phyloP scores from a whole-genome alignment of 2,797 vertebrate genomes.

The Cossypha niveicapilla region DNA sequence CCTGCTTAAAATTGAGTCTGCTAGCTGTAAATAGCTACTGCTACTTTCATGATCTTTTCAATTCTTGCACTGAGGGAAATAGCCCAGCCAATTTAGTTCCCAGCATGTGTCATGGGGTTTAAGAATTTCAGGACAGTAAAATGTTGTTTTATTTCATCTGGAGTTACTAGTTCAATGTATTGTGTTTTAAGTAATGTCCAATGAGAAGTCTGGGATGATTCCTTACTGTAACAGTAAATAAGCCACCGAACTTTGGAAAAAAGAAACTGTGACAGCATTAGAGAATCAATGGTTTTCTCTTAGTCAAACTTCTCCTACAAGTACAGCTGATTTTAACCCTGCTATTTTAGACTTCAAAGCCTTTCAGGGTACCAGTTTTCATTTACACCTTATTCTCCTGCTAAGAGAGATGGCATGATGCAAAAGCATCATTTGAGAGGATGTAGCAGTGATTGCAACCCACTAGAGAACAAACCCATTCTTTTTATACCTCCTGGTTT shows the following conservation, averaged over 20 bases:
- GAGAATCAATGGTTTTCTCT: not conserved
- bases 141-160: not conserved
- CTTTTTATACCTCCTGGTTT: not conserved
- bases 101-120: not conserved
- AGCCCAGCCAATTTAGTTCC: not conserved
- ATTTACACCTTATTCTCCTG: not conserved
- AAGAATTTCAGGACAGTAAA: not conserved
- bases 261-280: not conserved
- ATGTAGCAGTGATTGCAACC: not conserved
- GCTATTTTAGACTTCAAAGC: not conserved
- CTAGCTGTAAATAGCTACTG: not conserved
- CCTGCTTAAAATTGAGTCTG: not conserved
- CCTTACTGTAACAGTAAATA: not conserved
- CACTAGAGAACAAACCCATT: not conserved
- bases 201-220: not conserved
- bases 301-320: not conserved
- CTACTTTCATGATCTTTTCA: not conserved
- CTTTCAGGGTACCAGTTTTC: not conserved
- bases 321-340: not conserved
- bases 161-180: not conserved
- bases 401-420: rapidly evolving
- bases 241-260: not conserved
- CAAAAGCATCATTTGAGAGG: not conserved
- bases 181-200: not conserved
- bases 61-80: not conserved